Evolutionary conservation across 2,888 invertebrate species (phyloP).

Genomic region (Urechis unicinctus): DNA sequence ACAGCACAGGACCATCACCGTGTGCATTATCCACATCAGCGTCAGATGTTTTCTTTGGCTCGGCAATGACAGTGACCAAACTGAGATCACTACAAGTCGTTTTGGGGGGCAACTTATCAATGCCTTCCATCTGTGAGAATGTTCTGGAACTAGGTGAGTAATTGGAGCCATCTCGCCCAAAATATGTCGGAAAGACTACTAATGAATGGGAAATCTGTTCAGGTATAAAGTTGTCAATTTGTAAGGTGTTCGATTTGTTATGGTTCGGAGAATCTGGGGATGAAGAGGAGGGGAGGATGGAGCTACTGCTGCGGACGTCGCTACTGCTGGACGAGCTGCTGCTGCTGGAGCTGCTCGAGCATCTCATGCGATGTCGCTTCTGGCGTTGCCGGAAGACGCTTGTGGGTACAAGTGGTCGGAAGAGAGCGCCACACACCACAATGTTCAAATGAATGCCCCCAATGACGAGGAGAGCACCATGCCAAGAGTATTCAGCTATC

Average conservation of each 20-base stretch:
- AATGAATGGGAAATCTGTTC: slow-evolving; percentile 56
- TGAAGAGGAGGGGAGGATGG: background rate
- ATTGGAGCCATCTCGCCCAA: too few relatives aligned
- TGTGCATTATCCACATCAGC: too few relatives aligned
- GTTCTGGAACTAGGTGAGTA: too few relatives aligned
- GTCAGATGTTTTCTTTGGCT: too few relatives aligned
- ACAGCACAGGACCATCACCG: too few relatives aligned
- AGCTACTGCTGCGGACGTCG: background rate
- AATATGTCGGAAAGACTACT: slow-evolving; percentile 77
- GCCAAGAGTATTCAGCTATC: slow-evolving; percentile 43
- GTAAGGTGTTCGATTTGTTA: background rate
- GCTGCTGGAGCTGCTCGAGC: slow-evolving; percentile 22
- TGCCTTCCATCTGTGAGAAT: too few relatives aligned
- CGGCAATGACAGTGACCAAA: too few relatives aligned
- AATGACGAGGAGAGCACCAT: slow-evolving; percentile 43
- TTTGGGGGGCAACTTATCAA: slow-evolving; percentile 53
- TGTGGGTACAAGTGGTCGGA: slow-evolving; percentile 37
- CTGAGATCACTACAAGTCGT: too few relatives aligned
- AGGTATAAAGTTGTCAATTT: background rate
- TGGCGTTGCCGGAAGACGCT: slow-evolving; percentile 25
- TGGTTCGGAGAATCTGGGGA: background rate
- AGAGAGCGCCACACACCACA: slow-evolving; percentile 40
- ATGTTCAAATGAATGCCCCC: slow-evolving; percentile 43
- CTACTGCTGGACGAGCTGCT: slow-evolving; percentile 1
- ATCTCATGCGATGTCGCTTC: slow-evolving; percentile 32